Base-by-base conservation (phyloP, 2,113 vertebrate genomes). In the Paralichthys olivaceus region DNA sequence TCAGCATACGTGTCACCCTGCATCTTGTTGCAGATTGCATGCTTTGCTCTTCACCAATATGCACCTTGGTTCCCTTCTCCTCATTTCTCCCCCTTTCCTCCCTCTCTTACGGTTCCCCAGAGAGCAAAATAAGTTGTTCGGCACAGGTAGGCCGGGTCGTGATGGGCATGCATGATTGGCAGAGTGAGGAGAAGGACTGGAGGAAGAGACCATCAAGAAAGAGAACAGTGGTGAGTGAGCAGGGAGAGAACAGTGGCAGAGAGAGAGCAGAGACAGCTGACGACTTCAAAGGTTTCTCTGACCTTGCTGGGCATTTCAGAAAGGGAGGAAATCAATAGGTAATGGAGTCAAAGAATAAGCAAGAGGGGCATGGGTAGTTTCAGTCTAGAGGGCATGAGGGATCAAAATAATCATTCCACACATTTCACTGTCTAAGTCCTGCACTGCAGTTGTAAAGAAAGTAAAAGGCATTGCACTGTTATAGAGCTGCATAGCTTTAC, bases 311-410 rank as follows among this genome's bases (percentile, higher is more conserved):
- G 85, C 70, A 32, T 84, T 91, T 83, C 76, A 87, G 78, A 88
- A 51, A 53, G 71, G 77, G 84, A 87, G 73, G 83, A 86, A 93
- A 94, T 93, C 92, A 87, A 94, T 94, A 90, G 75, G 84, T 85
- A 92, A 90, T 89, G 90, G 87, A 92, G 86, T 87, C 76, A 56
- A 64, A 70, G 75, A 85, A 86, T 85, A 88, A 89, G 88, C 85
- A 87, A 89, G 69, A 64, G 84, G 83, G 79, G 71, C 79, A 79
- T 43, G 53, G 77, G 45, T 57, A 84, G 85, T 75, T 85, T 72
- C 69, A 72, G 75, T 58, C 64, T 43, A 49, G 60, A 74, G 15
- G 86, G 75, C 56, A 58, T 28, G 4, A 61, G 15, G 66, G 72
- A 91, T 84, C 72, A 87, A 75, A 84, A 77, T 66, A 90, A 89